Evolutionary conservation across 2,888 invertebrate species (phyloP).

Genomic region (Zootermopsis nevadensis): DNA sequence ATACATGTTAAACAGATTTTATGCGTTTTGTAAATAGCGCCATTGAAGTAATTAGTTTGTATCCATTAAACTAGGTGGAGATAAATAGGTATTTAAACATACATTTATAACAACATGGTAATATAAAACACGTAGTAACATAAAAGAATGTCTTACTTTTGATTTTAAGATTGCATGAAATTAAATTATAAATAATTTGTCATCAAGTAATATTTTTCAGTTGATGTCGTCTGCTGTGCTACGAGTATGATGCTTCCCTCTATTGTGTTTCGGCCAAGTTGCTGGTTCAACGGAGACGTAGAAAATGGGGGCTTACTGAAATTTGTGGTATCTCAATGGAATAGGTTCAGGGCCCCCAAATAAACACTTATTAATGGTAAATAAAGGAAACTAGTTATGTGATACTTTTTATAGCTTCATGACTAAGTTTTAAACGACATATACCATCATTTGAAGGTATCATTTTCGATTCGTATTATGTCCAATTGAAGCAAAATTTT

Average conservation of each 20-base stretch:
- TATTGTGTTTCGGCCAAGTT: not conserved
- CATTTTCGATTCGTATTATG: not conserved
- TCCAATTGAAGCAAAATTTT: not conserved
- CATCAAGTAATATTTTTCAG: not conserved
- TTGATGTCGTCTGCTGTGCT: not conserved
- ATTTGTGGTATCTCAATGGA: not conserved
- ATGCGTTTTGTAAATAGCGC: no score
- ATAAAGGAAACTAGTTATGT: not conserved
- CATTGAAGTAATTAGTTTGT: no score
- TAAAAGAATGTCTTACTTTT: not conserved
- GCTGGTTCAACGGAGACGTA: conserved; percentile 22
- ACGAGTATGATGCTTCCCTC: not conserved
- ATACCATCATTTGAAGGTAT: not conserved
- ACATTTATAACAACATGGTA: not conserved
- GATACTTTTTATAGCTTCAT: not conserved
- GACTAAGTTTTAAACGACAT: not conserved
- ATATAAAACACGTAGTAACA: not conserved
- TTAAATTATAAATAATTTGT: not conserved
- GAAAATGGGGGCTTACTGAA: conserved; percentile 21
- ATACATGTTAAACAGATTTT: no score
- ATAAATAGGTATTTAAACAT: not conserved
- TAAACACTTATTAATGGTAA: not conserved
- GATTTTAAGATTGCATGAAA: not conserved
- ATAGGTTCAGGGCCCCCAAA: not conserved
- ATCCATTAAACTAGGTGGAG: not conserved